phyloP scores from a whole-genome alignment of 2,113 vertebrate species.

The Clarias batrachus region DNA sequence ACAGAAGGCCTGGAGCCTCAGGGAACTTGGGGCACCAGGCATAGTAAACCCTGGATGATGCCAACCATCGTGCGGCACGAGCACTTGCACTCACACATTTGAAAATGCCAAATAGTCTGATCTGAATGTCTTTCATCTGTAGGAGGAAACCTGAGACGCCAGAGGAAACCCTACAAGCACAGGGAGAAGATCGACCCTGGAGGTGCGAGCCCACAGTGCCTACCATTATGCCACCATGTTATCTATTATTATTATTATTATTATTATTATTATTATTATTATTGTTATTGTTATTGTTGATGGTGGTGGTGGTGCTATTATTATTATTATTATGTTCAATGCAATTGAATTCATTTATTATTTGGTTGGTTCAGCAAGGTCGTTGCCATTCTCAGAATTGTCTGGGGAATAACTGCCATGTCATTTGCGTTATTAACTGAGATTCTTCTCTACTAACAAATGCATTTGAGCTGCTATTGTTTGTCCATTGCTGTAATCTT shows the following conservation, averaged over 20 bases:
- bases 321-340: neutral
- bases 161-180: too few relatives aligned
- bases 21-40: too few relatives aligned
- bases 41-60: too few relatives aligned
- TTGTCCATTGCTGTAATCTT: conserved; percentile 23
- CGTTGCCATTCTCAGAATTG: conserved; percentile 1
- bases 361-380: neutral
- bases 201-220: too few relatives aligned
- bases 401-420: neutral
- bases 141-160: too few relatives aligned
- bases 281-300: neutral
- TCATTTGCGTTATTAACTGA: conserved; percentile 26
- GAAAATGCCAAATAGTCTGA: too few relatives aligned
- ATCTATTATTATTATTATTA: neutral
- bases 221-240: too few relatives aligned
- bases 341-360: neutral
- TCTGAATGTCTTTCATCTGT: too few relatives aligned
- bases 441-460: conserved; percentile 16
- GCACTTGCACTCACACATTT: too few relatives aligned
- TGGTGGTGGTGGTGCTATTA: neutral
- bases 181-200: too few relatives aligned
- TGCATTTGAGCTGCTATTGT: conserved; percentile 11
- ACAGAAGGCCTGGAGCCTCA: too few relatives aligned
- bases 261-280: neutral
- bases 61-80: too few relatives aligned